Evolutionary conservation across 2,888 invertebrate genomes (phyloP).

Genomic region (Spilarctia lutea): DNA sequence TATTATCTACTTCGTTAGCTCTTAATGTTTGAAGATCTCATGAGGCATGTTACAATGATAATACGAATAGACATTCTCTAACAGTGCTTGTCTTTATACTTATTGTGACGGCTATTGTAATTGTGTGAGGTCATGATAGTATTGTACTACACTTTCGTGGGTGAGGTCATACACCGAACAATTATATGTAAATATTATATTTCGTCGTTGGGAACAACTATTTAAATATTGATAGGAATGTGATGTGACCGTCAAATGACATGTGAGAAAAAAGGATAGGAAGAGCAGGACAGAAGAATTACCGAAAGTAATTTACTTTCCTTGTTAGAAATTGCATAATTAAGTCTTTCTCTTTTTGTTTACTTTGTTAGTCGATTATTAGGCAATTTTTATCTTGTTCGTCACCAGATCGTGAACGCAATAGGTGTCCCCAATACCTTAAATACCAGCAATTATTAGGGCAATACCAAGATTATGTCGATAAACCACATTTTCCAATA

Average conservation of each 20-base stretch:
- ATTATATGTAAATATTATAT: conserved; percentile 13
- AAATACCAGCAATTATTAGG: neutral
- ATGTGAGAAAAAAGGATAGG: neutral
- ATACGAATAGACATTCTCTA: conserved; percentile 3
- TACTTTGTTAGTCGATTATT: neutral
- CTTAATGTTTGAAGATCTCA: conserved; percentile 24
- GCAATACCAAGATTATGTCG: neutral
- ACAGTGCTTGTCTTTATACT: conserved; percentile 14
- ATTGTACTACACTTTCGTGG: conserved; percentile 20
- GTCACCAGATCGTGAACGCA: too few relatives aligned
- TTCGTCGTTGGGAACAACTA: conserved; percentile 1
- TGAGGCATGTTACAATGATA: conserved; percentile 13
- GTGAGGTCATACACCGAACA: conserved; percentile 18
- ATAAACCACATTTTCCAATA: neutral
- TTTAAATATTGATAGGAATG: conserved; percentile 10
- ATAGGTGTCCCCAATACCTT: neutral
- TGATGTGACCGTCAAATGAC: too few relatives aligned
- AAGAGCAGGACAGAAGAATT: neutral
- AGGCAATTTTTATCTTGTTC: neutral
- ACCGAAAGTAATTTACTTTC: neutral
- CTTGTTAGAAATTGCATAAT: neutral
- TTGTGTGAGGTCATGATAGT: conserved; percentile 15
- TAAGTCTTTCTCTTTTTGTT: neutral
- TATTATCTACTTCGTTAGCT: conserved; percentile 18
- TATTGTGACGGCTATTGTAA: conserved; percentile 17